Percentiles rank a stretch among this genome's conserved stretches.
Evolutionary conservation across 2,113 vertebrate genomes (phyloP).

Genomic region (Origma solitaria): DNA sequence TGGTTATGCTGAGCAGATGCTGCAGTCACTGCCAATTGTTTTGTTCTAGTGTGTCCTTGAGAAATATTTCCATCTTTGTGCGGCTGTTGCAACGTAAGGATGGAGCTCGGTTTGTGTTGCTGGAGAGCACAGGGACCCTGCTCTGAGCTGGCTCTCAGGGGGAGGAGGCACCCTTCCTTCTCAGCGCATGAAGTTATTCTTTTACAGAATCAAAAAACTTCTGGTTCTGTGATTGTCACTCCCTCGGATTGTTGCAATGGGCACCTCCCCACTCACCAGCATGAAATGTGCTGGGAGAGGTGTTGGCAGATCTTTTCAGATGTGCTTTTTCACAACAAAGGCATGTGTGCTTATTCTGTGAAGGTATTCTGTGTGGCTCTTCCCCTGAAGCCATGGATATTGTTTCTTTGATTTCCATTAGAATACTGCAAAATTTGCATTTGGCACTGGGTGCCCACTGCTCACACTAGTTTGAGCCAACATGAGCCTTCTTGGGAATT

Average conservation of each 20-base stretch:
- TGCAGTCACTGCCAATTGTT: slow-evolving; percentile 2
- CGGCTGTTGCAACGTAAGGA: not conserved
- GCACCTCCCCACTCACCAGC: not conserved
- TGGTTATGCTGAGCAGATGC: not conserved
- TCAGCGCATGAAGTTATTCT: not conserved
- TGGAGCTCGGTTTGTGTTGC: not conserved
- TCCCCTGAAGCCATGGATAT: not conserved
- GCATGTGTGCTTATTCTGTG: not conserved
- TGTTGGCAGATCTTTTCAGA: slow-evolving; percentile 3
- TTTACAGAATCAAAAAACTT: not conserved
- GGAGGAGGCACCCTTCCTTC: not conserved
- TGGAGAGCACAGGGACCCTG: not conserved
- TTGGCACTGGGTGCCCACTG: not conserved
- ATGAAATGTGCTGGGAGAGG: not conserved
- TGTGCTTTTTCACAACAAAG: not conserved
- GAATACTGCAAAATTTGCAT: not conserved
- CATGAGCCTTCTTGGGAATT: not conserved
- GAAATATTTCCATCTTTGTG: not conserved
- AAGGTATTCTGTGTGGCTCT: not conserved
- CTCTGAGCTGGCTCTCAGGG: not conserved
- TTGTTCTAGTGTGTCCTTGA: slow-evolving; percentile 48
- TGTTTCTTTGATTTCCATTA: slow-evolving; percentile 42
- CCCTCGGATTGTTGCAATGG: rapidly evolving
- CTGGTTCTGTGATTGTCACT: not conserved
- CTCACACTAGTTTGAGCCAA: not conserved